Evolutionary conservation across 2,113 vertebrate species (phyloP).

Genomic region (Willisornis vidua): DNA sequence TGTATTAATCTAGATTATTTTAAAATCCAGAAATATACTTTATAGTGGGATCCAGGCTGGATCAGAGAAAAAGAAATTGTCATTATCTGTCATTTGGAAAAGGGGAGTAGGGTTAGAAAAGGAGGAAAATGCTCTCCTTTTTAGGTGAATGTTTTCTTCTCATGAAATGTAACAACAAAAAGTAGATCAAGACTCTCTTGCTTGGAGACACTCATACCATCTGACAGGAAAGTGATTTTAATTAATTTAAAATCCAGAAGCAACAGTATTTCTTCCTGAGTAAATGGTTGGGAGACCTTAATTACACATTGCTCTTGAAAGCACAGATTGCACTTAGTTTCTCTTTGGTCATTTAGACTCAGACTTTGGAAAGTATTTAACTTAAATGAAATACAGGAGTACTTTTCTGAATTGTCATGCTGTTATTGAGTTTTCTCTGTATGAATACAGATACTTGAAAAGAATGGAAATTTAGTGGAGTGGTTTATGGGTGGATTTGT

Average conservation of each 20-base stretch:
- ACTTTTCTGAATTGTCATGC: neutral
- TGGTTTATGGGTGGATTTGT: neutral
- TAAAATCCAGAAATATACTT: neutral
- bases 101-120: neutral
- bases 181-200: neutral
- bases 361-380: neutral
- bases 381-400: neutral
- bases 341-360: neutral
- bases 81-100: neutral
- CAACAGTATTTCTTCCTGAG: constrained; percentile 7
- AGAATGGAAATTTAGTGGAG: neutral
- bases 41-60: neutral
- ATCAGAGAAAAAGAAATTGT: neutral
- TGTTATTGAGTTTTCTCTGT: neutral
- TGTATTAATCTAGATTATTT: neutral
- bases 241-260: constrained; percentile 13
- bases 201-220: neutral
- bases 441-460: neutral
- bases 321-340: constrained; percentile 2
- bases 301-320: constrained; percentile 1
- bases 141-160: neutral
- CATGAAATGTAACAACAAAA: neutral
- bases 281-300: constrained; percentile 7
- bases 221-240: constrained; percentile 27
- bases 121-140: neutral